Percentiles rank a stretch among this genome's conserved stretches.
These are phyloP conservation scores for Morinoia aosen DNA, from an alignment of 2,888 invertebrate genomes.

Conservation along the genomic window DNA sequence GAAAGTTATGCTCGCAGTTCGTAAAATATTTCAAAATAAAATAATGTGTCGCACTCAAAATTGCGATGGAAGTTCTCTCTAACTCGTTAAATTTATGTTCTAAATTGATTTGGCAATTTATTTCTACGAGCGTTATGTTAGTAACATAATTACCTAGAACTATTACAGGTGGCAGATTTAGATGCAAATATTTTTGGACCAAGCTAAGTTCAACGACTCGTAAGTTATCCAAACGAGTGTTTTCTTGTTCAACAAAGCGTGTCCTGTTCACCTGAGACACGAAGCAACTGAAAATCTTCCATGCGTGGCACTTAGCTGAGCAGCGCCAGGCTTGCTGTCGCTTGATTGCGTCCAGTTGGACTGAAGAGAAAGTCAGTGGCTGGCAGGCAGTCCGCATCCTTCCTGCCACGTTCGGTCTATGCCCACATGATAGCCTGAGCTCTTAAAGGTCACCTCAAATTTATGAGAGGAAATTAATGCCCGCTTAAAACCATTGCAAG, in stretches of 20 bases:
- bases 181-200: too few relatives aligned
- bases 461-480: background rate
- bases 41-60: too few relatives aligned
- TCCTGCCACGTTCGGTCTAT: background rate
- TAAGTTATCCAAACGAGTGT: background rate
- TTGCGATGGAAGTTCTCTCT: too few relatives aligned
- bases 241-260: background rate
- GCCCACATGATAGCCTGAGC: background rate
- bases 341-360: conserved; percentile 7
- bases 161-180: too few relatives aligned
- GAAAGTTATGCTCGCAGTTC: too few relatives aligned
- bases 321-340: background rate
- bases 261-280: background rate
- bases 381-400: background rate
- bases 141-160: too few relatives aligned
- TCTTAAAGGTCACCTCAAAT: conserved; percentile 9
- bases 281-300: background rate
- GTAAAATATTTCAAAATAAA: too few relatives aligned
- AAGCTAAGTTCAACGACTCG: too few relatives aligned
- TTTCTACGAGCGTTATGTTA: too few relatives aligned
- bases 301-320: background rate
- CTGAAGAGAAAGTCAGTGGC: background rate
- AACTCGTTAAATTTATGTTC: too few relatives aligned
- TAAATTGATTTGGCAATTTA: too few relatives aligned
- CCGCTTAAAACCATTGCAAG: background rate